Conservation (phyloP, 2,888 invertebrate genomes). For the Lissocephala sabroskyi region DNA sequence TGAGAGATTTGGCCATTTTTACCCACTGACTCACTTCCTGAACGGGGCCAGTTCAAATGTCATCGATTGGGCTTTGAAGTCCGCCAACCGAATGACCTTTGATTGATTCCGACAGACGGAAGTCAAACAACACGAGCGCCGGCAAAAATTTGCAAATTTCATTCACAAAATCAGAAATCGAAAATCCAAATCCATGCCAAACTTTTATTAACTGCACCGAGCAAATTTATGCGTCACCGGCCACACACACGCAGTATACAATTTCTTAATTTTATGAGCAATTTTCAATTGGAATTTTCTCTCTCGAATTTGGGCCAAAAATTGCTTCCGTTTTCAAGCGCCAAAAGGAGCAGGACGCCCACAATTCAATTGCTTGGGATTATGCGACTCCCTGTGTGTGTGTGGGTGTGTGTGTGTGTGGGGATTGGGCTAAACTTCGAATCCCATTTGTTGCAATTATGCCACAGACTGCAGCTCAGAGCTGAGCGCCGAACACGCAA, state of each 20-base stretch:
- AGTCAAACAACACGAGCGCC: constrained; percentile 24
- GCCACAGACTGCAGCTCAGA: not conserved
- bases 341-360: no score
- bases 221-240: no score
- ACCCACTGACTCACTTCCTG: no score
- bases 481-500: no score
- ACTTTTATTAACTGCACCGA: no score
- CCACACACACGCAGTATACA: no score
- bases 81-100: constrained; percentile 13
- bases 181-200: not conserved
- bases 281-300: not conserved
- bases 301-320: no score
- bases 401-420: not conserved
- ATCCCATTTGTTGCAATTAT: constrained; percentile 22
- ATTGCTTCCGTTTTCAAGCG: no score
- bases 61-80: constrained; percentile 41
- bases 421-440: constrained; percentile 5
- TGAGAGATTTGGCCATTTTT: no score
- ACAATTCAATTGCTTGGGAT: no score
- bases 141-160: constrained; percentile 17
- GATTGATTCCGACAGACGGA: constrained; percentile 39
- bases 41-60: constrained; percentile 33
- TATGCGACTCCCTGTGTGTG: not conserved
- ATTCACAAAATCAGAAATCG: constrained; percentile 34
- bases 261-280: no score